phyloP scores from a whole-genome alignment of 2,797 vertebrate genomes.

The Thalassophryne amazonica region DNA sequence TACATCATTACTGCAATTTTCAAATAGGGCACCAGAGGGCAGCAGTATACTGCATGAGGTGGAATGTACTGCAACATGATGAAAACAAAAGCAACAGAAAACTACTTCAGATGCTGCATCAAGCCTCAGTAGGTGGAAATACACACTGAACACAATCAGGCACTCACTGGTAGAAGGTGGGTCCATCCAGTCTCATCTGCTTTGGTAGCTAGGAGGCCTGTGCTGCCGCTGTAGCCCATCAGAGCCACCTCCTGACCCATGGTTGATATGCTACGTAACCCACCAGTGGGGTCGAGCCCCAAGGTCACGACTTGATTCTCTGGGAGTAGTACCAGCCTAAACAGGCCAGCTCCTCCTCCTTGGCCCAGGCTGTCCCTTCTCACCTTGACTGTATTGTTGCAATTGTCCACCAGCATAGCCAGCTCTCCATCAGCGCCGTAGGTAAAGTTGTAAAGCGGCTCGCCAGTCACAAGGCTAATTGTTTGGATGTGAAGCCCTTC shows the following conservation, averaged over 20 bases:
- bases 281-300: constrained; percentile 87
- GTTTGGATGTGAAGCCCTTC: constrained; percentile 95
- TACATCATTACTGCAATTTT: constrained; percentile 22
- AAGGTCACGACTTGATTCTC: constrained; percentile 96
- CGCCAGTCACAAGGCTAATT: constrained; percentile 93
- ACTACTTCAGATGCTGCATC: constrained; percentile 6
- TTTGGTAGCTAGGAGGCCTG: constrained; percentile 93
- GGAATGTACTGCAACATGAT: background rate
- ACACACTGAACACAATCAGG: constrained; percentile 4
- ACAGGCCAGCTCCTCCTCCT: constrained; percentile 80
- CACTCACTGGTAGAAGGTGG: constrained; percentile 97
- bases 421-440: constrained; percentile 88
- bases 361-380: constrained; percentile 85
- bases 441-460: constrained; percentile 95
- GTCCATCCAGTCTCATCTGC: constrained; percentile 99
- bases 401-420: constrained; percentile 88
- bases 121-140: background rate
- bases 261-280: constrained; percentile 89
- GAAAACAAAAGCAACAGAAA: constrained; percentile 10
- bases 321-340: constrained; percentile 90
- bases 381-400: constrained; percentile 92
- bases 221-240: constrained; percentile 93
- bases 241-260: constrained; percentile 91
- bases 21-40: constrained; percentile 52
- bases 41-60: constrained; percentile 26